Evolutionary conservation across 2,888 invertebrate genomes (phyloP).

Genomic region (Tanytarsus gracilentus): DNA sequence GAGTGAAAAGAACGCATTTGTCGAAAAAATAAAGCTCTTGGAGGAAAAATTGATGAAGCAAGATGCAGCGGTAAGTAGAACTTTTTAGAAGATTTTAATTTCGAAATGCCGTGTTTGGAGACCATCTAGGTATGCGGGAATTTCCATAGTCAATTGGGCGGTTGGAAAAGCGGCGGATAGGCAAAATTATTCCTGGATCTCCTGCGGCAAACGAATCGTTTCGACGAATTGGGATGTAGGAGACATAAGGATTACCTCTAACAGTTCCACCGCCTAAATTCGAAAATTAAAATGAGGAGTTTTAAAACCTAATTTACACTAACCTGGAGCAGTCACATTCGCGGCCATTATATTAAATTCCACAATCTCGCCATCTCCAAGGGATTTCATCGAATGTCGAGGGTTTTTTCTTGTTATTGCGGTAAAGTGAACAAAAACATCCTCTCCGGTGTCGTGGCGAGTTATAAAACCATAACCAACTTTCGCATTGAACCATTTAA

Average conservation of each 20-base stretch:
- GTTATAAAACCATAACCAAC: constrained; percentile 78
- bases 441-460: constrained; percentile 74
- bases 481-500: constrained; percentile 75
- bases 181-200: neutral
- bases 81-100: constrained; percentile 31
- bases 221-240: neutral
- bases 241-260: constrained; percentile 68
- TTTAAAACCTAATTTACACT: too few species aligned
- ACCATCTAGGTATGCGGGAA: constrained; percentile 14
- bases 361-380: constrained; percentile 71
- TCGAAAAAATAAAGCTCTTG: constrained; percentile 46
- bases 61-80: constrained; percentile 41
- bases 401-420: constrained; percentile 78
- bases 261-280: constrained; percentile 65
- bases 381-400: constrained; percentile 68
- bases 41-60: constrained; percentile 47
- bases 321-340: constrained; percentile 73
- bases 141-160: neutral
- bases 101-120: neutral
- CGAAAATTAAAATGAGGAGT: too few species aligned
- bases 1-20: constrained; percentile 55
- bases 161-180: neutral
- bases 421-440: constrained; percentile 79
- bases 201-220: neutral
- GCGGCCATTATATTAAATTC: constrained; percentile 78